phyloP scores from a whole-genome alignment of 2,113 vertebrate species.

The Emydocephalus ijimae region DNA sequence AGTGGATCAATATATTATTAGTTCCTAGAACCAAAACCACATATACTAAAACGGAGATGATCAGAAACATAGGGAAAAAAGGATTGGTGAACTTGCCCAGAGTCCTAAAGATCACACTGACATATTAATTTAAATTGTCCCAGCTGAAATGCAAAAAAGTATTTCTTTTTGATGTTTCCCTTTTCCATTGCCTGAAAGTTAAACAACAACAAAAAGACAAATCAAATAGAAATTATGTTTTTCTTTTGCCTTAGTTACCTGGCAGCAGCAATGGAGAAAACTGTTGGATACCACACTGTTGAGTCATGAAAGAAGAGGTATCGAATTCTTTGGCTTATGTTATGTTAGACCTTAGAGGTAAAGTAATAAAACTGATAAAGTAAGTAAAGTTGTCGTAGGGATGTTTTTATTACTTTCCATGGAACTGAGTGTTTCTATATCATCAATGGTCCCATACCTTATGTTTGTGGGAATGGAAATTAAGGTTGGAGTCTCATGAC shows the following conservation, averaged over 20 bases:
- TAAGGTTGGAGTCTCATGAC: neutral
- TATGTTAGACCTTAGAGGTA: neutral
- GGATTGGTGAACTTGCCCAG: neutral
- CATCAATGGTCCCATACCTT: neutral
- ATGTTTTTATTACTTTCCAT: neutral
- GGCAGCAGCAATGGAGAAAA: neutral
- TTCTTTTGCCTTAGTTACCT: neutral
- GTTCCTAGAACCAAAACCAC: neutral
- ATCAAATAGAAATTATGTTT: neutral
- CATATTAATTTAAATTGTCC: neutral
- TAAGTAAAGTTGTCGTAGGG: too few species aligned
- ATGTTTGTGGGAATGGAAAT: neutral
- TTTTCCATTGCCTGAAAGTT: neutral
- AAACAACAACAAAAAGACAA: neutral
- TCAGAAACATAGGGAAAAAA: neutral
- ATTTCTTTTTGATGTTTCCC: neutral
- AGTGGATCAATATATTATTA: constrained; percentile 26
- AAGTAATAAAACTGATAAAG: neutral
- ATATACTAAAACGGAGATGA: neutral
- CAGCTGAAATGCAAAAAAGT: neutral
- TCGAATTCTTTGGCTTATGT: neutral
- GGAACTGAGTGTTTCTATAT: neutral
- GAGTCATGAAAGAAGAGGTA: neutral
- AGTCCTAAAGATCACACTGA: neutral
- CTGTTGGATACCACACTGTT: neutral